A percentile compares a stretch with the other conserved stretches of the same genome.
Evolutionary conservation across 2,113 vertebrate species (phyloP).

Genomic region (Herpailurus yagouaroundi): DNA sequence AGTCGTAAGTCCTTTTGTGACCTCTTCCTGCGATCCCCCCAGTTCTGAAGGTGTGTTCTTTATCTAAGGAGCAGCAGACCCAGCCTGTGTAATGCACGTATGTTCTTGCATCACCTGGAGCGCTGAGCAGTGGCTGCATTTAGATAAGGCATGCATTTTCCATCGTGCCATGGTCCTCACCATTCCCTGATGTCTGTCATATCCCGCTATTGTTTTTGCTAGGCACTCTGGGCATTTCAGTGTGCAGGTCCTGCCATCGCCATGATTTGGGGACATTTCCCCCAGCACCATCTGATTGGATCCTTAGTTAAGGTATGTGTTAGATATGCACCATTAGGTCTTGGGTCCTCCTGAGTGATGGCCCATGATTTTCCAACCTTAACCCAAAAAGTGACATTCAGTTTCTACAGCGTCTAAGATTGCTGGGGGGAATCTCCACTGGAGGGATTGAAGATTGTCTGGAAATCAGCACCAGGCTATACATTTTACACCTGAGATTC

Average conservation of each 20-base stretch:
- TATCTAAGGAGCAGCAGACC: background rate
- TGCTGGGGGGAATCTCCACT: background rate
- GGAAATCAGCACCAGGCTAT: background rate
- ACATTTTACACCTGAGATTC: background rate
- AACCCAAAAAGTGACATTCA: background rate
- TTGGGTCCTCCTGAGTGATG: background rate
- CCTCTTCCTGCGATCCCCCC: background rate
- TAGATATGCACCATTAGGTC: background rate
- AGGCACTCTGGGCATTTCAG: background rate
- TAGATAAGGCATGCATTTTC: background rate
- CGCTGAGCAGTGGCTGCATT: background rate
- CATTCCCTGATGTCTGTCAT: background rate
- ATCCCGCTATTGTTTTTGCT: background rate
- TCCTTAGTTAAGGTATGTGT: background rate
- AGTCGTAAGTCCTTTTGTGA: background rate
- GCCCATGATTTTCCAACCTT: background rate
- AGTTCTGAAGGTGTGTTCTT: background rate
- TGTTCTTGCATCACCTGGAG: background rate
- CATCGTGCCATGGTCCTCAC: background rate
- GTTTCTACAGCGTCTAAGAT: background rate
- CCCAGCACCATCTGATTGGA: background rate
- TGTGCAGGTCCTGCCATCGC: background rate
- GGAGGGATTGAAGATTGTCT: background rate
- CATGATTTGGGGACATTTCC: background rate
- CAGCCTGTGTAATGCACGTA: background rate